Evolutionary conservation across 2,797 vertebrate genomes (phyloP).

Genomic region (Amniataba percoides): DNA sequence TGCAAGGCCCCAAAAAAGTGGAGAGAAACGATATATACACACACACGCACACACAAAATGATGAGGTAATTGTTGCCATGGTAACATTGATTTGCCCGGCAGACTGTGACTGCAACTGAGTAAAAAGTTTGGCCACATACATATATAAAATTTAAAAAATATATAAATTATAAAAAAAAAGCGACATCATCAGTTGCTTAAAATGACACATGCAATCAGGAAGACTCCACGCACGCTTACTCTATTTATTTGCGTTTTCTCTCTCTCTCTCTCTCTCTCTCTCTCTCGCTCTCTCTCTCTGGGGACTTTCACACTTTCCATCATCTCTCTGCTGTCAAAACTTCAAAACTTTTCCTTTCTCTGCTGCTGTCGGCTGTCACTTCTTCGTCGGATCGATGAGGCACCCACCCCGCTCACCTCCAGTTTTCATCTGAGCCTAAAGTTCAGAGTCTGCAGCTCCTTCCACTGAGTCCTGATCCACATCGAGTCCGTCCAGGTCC

Average conservation of each 20-base stretch:
- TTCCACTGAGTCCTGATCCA: background rate
- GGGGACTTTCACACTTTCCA: background rate
- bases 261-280: background rate
- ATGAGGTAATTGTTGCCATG: constrained; percentile 38
- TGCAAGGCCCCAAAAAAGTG: constrained; percentile 14
- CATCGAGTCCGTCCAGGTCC: background rate
- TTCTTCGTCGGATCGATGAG: constrained; percentile 5
- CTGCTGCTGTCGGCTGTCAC: background rate
- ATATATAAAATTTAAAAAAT: constrained; percentile 6
- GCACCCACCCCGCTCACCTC: background rate
- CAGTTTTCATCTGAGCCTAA: background rate
- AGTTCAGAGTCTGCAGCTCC: background rate
- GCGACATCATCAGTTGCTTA: background rate
- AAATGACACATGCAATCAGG: background rate
- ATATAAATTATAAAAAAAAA: background rate
- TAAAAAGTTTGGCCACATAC: background rate
- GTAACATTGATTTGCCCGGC: constrained; percentile 44
- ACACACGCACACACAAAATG: constrained; percentile 8
- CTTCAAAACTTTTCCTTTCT: background rate
- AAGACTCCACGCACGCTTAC: background rate
- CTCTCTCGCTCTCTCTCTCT: background rate
- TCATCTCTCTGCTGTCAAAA: constrained; percentile 1
- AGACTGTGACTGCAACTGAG: constrained; percentile 22
- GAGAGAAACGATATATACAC: constrained; percentile 16
- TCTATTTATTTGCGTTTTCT: background rate